Evolutionary conservation across 2,797 vertebrate species (phyloP).

Genomic region (Scyliorhinus canicula): DNA sequence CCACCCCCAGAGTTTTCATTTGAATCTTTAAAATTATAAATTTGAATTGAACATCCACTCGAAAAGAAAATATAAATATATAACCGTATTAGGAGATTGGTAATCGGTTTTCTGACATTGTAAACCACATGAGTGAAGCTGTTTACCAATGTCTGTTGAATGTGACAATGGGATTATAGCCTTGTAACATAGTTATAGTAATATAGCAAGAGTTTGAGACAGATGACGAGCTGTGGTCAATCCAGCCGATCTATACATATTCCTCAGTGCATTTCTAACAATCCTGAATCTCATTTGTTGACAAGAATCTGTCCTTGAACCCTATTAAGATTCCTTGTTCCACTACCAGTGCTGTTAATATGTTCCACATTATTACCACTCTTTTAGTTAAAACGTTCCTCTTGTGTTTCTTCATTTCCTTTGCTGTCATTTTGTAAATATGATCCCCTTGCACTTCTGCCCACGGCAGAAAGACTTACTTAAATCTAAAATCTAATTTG

Average conservation of each 20-base stretch:
- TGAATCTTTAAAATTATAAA: background rate
- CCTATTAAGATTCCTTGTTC: background rate
- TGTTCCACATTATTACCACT: background rate
- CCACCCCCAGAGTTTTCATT: background rate
- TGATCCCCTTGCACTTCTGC: background rate
- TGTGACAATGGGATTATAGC: background rate
- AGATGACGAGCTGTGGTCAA: background rate
- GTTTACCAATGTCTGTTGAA: slow-evolving; percentile 17
- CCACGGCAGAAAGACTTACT: background rate
- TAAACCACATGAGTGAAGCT: background rate
- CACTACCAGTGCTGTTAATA: background rate
- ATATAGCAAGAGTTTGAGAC: background rate
- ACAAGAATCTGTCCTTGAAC: background rate
- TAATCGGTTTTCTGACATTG: background rate
- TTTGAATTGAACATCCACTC: background rate
- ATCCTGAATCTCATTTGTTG: background rate
- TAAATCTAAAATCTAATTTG: background rate
- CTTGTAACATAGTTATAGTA: background rate
- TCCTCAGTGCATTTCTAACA: background rate
- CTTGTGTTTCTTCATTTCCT: background rate
- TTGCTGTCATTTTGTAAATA: background rate
- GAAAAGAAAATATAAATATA: no score
- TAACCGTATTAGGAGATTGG: background rate
- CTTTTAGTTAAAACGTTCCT: background rate
- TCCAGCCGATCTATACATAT: background rate